phyloP scores from a whole-genome alignment of 2,113 vertebrate genomes.

The Pluvianellus socialis region DNA sequence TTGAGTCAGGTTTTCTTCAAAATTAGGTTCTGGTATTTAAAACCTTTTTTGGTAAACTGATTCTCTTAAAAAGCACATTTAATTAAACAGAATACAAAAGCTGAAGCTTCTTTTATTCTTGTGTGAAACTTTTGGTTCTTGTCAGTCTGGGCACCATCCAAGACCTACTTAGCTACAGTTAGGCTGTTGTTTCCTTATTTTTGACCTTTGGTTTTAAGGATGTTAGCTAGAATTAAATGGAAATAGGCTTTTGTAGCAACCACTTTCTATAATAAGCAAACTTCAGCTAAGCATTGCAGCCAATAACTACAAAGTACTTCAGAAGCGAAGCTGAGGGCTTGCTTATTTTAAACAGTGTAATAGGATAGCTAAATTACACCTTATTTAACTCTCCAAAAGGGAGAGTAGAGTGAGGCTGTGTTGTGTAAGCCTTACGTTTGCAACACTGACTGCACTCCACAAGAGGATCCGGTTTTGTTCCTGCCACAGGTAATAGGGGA shows the following conservation, averaged over 20 bases:
- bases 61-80: not conserved
- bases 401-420: not conserved
- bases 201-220: constrained; percentile 11
- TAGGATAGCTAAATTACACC: not conserved
- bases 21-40: not conserved
- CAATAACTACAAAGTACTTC: not conserved
- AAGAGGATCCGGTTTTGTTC: not conserved
- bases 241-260: not conserved
- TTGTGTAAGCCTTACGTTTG: not conserved
- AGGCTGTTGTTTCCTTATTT: constrained; percentile 5
- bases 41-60: not conserved
- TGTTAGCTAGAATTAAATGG: not conserved
- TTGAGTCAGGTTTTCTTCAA: not conserved
- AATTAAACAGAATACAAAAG: not conserved
- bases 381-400: not conserved
- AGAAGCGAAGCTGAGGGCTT: not conserved
- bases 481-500: not conserved
- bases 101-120: not conserved
- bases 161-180: not conserved
- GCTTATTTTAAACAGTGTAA: not conserved
- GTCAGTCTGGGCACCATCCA: not conserved
- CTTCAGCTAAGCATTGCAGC: not conserved
- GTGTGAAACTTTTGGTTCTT: not conserved
- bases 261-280: not conserved
- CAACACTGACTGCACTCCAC: not conserved